phyloP scores from a whole-genome alignment of 2,888 invertebrate genomes.

The Nemurella pictetii region DNA sequence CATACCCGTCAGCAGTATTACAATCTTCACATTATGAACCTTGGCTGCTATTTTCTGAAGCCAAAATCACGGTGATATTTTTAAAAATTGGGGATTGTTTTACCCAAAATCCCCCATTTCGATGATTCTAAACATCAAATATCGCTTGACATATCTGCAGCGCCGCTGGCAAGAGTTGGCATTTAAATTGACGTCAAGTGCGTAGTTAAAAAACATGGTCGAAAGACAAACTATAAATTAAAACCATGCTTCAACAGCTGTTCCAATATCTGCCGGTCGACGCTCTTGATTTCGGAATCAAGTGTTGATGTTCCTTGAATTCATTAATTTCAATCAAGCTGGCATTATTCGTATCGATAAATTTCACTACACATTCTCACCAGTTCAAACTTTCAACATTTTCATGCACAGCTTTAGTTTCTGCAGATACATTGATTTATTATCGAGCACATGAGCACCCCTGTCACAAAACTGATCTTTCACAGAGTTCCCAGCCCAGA shows the following conservation, averaged over 20 bases:
- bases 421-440: not conserved
- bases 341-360: not conserved
- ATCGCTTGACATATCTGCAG: no score
- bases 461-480: not conserved
- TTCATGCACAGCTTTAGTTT: not conserved
- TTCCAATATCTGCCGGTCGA: not conserved
- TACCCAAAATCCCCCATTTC: no score
- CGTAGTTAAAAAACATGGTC: no score
- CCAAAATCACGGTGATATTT: no score
- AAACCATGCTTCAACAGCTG: not conserved
- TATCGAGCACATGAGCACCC: not conserved
- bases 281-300: not conserved
- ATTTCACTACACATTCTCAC: not conserved
- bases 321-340: not conserved
- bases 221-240: no score
- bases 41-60: no score
- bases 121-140: no score
- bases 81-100: no score
- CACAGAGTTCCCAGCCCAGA: not conserved
- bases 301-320: not conserved
- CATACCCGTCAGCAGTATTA: no score
- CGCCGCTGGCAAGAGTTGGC: no score
- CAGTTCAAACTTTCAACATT: not conserved
- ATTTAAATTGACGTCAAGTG: no score
- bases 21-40: no score